Conservation (phyloP, 2,888 invertebrate genomes). For the Melinaea menophilus region DNA sequence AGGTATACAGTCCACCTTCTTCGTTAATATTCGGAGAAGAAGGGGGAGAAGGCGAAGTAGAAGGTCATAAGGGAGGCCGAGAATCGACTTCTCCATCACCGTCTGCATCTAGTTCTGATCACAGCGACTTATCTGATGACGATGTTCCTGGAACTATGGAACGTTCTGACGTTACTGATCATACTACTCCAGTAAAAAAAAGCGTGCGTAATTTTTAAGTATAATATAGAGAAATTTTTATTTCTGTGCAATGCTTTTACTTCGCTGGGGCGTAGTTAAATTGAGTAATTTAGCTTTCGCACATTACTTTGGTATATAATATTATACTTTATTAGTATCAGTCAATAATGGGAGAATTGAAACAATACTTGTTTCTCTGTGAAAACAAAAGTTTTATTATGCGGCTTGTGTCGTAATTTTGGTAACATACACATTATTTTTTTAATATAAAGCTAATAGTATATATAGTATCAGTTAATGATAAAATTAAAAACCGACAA, state of each 20-base stretch:
- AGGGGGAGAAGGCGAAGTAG: slow-evolving; percentile 82
- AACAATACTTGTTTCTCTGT: no score
- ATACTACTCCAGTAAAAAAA: slow-evolving; percentile 57
- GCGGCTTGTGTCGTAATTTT: no score
- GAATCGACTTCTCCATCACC: slow-evolving; percentile 85
- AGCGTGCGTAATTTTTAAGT: slow-evolving; percentile 45
- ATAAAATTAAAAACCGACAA: no score
- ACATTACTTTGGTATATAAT: no score
- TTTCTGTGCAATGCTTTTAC: not conserved
- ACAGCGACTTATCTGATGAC: slow-evolving; percentile 68
- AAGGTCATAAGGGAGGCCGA: slow-evolving; percentile 51
- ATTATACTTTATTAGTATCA: no score
- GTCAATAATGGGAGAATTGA: no score
- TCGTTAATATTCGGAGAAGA: slow-evolving; percentile 92
- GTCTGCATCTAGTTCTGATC: slow-evolving; percentile 82
- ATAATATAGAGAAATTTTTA: not conserved
- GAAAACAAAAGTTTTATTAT: no score
- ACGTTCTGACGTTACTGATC: slow-evolving; percentile 36
- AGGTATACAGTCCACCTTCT: slow-evolving; percentile 94
- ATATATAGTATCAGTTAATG: no score
- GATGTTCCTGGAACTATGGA: slow-evolving; percentile 48
- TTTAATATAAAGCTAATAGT: no score
- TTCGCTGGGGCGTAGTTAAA: no score
- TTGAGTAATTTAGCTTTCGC: no score
- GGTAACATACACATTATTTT: no score